These are phyloP conservation scores for Pungitius pungitius DNA, from an alignment of 2,113 vertebrate genomes.

Conservation along the genomic window DNA sequence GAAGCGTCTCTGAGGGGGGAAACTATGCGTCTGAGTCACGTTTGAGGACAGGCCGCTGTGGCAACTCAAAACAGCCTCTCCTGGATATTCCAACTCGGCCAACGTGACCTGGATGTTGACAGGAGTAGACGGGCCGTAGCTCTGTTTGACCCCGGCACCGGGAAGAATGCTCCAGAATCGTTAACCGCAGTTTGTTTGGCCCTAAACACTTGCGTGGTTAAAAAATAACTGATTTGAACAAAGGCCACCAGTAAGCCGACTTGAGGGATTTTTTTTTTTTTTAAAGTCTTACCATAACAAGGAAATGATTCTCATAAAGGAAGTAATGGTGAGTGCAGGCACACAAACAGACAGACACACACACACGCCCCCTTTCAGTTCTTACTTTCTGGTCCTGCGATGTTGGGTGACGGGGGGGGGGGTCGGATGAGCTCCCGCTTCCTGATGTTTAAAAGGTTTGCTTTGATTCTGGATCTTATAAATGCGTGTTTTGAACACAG, in stretches of 20 bases:
- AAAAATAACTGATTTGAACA: slow-evolving; percentile 21
- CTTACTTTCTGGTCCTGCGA: slow-evolving; percentile 68
- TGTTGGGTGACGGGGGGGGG: slow-evolving; percentile 12
- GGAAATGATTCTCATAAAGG: slow-evolving; percentile 75
- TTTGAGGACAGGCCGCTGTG: neutral
- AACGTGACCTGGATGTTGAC: slow-evolving; percentile 20
- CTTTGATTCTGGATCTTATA: slow-evolving; percentile 20
- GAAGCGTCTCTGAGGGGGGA: neutral
- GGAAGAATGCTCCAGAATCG: slow-evolving; percentile 55
- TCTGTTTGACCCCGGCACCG: neutral
- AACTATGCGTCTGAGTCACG: too few relatives aligned
- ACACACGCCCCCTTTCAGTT: slow-evolving; percentile 68
- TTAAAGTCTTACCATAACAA: slow-evolving; percentile 52
- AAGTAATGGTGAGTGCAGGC: slow-evolving; percentile 44
- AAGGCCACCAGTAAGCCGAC: neutral
- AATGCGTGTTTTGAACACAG: neutral
- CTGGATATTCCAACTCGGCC: slow-evolving; percentile 3
- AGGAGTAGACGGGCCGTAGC: slow-evolving; percentile 19
- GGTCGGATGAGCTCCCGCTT: slow-evolving; percentile 64
- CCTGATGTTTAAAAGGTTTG: slow-evolving; percentile 31
- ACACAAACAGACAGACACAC: slow-evolving; percentile 31
- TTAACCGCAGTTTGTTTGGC: slow-evolving; percentile 44
- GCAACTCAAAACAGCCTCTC: slow-evolving; percentile 1
- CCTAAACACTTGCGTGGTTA: slow-evolving; percentile 7
- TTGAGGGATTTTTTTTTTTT: neutral